phyloP scores from a whole-genome alignment of 2,797 vertebrate genomes.

The Kryptopterus vitreolus region DNA sequence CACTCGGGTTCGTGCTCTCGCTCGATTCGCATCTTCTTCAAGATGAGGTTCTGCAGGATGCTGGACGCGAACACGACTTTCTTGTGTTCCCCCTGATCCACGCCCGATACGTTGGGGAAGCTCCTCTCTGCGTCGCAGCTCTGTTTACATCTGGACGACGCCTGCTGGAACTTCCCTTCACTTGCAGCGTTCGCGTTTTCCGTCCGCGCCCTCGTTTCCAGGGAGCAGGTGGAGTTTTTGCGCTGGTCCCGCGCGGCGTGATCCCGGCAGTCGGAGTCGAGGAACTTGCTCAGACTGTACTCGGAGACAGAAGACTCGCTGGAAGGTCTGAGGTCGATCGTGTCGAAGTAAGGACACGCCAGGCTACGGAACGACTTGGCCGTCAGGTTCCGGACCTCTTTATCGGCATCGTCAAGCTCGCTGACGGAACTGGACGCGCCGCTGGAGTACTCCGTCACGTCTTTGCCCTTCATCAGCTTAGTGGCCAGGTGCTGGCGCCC shows the following conservation, averaged over 20 bases:
- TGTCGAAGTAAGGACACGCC: constrained; percentile 92
- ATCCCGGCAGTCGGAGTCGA: constrained; percentile 86
- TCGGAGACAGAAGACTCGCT: constrained; percentile 92
- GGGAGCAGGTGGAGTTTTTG: constrained; percentile 66
- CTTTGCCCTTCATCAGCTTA: constrained; percentile 75
- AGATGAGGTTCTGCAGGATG: constrained; percentile 92
- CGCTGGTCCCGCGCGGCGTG: constrained; percentile 71
- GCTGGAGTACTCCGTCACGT: constrained; percentile 90
- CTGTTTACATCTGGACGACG: constrained; percentile 58
- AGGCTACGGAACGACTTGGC: constrained; percentile 93
- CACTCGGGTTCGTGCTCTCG: constrained; percentile 93
- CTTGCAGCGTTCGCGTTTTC: constrained; percentile 44
- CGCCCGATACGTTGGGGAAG: constrained; percentile 57
- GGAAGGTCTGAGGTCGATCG: constrained; percentile 86
- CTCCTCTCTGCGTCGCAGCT: constrained; percentile 24
- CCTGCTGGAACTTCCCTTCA: constrained; percentile 65
- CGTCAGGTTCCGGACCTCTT: constrained; percentile 94
- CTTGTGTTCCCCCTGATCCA: constrained; percentile 71
- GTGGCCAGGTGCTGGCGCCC: constrained; percentile 85
- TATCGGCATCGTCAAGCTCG: constrained; percentile 95
- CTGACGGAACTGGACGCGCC: constrained; percentile 95
- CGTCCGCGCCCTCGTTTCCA: constrained; percentile 67
- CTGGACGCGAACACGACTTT: constrained; percentile 91
- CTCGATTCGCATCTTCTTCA: constrained; percentile 96
- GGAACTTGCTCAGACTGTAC: constrained; percentile 78